A percentile compares a stretch with the other conserved stretches of the same genome.
These are phyloP conservation scores for Echinarachnius parma DNA, from an alignment of 53 echinoderm and acorn worm genomes.

Conservation along the genomic window DNA sequence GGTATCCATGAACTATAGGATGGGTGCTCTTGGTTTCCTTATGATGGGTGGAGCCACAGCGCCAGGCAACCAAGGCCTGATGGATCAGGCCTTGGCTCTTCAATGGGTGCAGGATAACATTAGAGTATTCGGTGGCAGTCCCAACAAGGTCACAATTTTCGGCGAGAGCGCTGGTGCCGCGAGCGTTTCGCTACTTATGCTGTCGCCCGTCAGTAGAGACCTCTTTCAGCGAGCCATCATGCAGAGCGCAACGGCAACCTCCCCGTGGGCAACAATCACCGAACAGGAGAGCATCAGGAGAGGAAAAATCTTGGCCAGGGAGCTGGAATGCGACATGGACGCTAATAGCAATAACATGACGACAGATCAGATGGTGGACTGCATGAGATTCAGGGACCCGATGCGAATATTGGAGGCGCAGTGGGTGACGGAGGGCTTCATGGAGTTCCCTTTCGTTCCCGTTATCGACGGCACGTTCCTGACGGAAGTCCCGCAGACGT, in stretches of 20 bases:
- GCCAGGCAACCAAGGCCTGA: constrained; percentile 81
- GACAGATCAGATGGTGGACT: constrained; percentile 50
- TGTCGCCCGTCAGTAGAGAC: constrained; percentile 66
- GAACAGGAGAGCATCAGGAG: constrained; percentile 69
- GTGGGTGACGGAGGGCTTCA: constrained; percentile 48
- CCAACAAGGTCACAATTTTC: constrained; percentile 79
- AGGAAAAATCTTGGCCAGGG: constrained; percentile 51
- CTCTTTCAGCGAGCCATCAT: constrained; percentile 79
- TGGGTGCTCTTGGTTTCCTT: constrained; percentile 80
- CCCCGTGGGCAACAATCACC: constrained; percentile 77
- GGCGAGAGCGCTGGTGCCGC: constrained; percentile 95
- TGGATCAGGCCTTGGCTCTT: constrained; percentile 79
- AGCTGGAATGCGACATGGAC: constrained; percentile 47
- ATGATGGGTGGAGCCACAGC: constrained; percentile 61
- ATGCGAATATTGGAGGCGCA: constrained; percentile 43
- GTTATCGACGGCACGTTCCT: constrained; percentile 84
- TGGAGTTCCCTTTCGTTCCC: constrained; percentile 73
- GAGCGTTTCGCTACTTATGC: constrained; percentile 72
- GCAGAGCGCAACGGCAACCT: constrained; percentile 69
- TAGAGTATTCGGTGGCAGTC: constrained; percentile 74
- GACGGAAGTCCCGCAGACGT: constrained; percentile 67
- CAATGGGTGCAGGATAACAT: constrained; percentile 96
- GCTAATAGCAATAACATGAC: constrained; percentile 40
- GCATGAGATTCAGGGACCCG: constrained; percentile 46
- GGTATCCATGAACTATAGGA: constrained; percentile 89